Base-by-base conservation (phyloP, 2,113 vertebrate genomes). In the Morone saxatilis region DNA sequence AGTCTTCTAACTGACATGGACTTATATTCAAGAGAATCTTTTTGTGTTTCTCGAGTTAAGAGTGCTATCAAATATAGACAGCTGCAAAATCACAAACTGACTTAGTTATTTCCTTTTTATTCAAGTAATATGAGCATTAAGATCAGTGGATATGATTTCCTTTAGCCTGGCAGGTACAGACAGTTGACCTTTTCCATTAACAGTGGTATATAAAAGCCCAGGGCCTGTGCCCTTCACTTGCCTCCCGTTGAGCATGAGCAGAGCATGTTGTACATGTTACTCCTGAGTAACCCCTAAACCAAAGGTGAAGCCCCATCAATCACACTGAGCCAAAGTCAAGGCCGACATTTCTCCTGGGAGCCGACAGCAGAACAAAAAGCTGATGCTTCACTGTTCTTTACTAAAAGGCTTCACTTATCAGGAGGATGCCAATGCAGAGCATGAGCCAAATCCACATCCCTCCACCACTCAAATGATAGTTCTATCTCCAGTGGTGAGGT, bases 271-370 rank as follows among this genome's bases (percentile, higher is more conserved):
- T 72, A 83, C 90, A 84, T 73, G 88, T 88, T 89, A 85, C 76
- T 78, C 78, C 76, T 48, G 88, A 81, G 78, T 83, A 87, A 88
- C 83, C 87, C 86, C 83, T 73, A 71, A 90, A 86, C 51, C 84
- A 88, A 79, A 89, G 90, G 84, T 93, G 91, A 85, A 72, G 60
- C 86, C 80, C 86, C 81, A 90, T 93, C 94, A 91, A 88, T 95
- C 91, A 89, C 66, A 68, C 54, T 61, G 78, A 69, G 54, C 81
- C 67, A 91, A 31, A 93, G 93, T 93, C 83, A 70, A 84, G 83
- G 89, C 67, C 48, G 57, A 78, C 85, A 61, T 85, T 62, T 81
- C 88, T 88, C 83, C 74, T 31, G 81, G 83, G 89, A 83, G 87
- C 89, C 89, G 90, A 92, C 86, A 88, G 65, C 60, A 83, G 82